These are phyloP conservation scores for Ctenomys sociabilis DNA, from an alignment of 2,113 vertebrate species.

Conservation along the genomic window DNA sequence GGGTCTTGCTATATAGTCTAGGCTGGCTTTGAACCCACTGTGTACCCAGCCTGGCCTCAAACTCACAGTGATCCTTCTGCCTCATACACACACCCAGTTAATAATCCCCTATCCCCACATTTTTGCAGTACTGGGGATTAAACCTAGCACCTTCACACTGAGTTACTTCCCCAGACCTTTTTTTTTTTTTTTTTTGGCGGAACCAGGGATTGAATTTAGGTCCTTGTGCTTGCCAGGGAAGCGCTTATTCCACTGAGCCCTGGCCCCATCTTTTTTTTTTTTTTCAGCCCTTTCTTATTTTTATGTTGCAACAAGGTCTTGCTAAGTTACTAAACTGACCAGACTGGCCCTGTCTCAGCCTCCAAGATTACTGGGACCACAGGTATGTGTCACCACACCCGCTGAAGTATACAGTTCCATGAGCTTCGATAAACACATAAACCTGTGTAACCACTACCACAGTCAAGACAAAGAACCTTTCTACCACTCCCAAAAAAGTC, in stretches of 20 bases:
- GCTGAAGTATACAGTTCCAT: not conserved
- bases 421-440: not conserved
- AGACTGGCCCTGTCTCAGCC: not conserved
- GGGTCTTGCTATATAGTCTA: not conserved
- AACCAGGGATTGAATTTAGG: too few species aligned
- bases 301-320: not conserved
- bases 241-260: too few species aligned
- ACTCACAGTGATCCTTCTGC: not conserved
- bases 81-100: not conserved
- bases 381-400: not conserved
- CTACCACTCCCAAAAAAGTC: rapidly evolving
- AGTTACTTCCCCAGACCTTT: not conserved
- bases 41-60: not conserved
- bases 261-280: too few species aligned
- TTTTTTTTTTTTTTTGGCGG: too few species aligned
- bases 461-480: not conserved
- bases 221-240: too few species aligned
- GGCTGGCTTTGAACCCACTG: not conserved
- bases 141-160: not conserved
- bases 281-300: not conserved
- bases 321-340: not conserved
- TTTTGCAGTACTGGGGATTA: not conserved
- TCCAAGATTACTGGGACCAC: not conserved
- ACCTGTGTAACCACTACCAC: not conserved
- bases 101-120: rapidly evolving